A percentile compares a stretch with the other conserved stretches of the same genome.
Evolutionary conservation across 2,113 vertebrate species (phyloP).

Genomic region (Probosciger aterrimus): DNA sequence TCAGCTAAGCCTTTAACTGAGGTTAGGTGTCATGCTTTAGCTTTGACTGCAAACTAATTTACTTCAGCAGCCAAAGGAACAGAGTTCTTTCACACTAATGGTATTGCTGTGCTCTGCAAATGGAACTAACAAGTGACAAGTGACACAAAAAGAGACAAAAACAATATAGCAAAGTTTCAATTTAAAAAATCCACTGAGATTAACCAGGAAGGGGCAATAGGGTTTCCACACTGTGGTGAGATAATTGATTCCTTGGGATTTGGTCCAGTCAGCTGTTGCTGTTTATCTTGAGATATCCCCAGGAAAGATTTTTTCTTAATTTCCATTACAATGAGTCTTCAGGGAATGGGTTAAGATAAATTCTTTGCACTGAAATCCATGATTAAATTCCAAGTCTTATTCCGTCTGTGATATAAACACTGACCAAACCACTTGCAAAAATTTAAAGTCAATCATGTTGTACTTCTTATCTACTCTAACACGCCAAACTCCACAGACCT

Average conservation of each 20-base stretch:
- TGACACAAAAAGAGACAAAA: background rate
- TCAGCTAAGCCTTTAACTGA: background rate
- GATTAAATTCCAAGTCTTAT: background rate
- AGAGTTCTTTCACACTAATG: background rate
- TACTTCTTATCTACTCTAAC: background rate
- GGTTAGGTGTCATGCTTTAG: background rate
- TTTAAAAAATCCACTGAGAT: background rate
- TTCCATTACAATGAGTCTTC: background rate
- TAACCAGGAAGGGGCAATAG: background rate
- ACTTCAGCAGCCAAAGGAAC: slow-evolving; percentile 46
- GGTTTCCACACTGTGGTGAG: background rate
- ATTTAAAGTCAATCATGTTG: background rate
- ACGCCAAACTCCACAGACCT: background rate
- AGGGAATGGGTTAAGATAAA: background rate
- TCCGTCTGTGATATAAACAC: background rate
- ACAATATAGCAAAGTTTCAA: background rate
- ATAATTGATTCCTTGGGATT: background rate
- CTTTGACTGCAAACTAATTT: slow-evolving; percentile 23
- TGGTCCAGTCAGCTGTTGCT: background rate
- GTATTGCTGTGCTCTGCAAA: background rate
- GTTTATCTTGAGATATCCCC: background rate
- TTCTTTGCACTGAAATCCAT: background rate
- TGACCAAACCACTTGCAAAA: background rate
- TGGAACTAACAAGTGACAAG: slow-evolving; percentile 1
- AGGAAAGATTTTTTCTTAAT: background rate